Evolutionary conservation across 2,113 vertebrate genomes (phyloP), one percentile per base, ranked within the genome.

Genomic region (Tapirus terrestris): DNA sequence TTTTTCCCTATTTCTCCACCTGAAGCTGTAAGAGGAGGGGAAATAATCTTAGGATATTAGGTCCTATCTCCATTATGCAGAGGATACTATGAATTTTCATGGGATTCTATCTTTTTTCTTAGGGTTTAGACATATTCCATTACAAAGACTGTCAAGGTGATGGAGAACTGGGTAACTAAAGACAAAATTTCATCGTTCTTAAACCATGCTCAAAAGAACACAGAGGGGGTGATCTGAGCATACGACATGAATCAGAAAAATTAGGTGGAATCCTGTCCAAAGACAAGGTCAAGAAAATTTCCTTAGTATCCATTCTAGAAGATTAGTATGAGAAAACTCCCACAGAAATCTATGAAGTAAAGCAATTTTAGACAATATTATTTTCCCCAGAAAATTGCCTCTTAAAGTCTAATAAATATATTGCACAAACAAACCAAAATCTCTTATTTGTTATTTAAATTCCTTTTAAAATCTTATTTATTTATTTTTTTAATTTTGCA

Each of bases 321-420:
- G 3, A 90, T 43, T n/a, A 45, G 16, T 61, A 7, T 17, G 21
- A 72, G 23, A 91, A 97, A 82, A 70, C 14, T 36, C 11, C 60
- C 73, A 89, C 29, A 83, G 31, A 56, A 11, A 18, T 79, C 11
- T 48, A 4, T 29, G 56, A 70, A 82, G 43, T n/a, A 82, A 6
- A 53, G 5, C 2, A 58, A 76, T 70, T 72, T 65, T 33, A 89
- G 29, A 76, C 23, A 65, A 43, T 29, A 77, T 39, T 91, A 53
- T 85, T 72, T 68, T 58, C 4, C 65, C 25, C 8, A 91, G 53
- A 94, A 93, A 85, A 73, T n/a, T 67, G 17, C 16, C n/a, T 67
- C 27, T 91, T 94, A 72, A 81, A 85, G n/a, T 68, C 31, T 96
- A 73, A 39, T 36, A 95, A 92, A 87, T 77, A 77, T 10, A 73